phyloP scores from a whole-genome alignment of 2,113 vertebrate genomes.

The Embiotoca jacksoni region DNA sequence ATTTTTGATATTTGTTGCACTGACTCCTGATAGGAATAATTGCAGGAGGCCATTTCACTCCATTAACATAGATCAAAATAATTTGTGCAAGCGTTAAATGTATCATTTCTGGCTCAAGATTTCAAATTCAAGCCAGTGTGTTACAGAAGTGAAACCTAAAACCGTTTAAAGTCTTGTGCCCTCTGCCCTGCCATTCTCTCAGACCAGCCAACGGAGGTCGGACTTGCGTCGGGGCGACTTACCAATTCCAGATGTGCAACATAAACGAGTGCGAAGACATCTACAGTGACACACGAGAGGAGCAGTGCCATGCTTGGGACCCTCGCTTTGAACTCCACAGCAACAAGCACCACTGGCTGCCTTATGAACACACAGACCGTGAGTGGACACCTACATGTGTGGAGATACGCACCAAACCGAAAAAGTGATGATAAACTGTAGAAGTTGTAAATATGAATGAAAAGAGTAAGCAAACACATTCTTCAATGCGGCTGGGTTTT shows the following conservation, averaged over 20 bases:
- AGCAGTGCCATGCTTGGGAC: constrained; percentile 92
- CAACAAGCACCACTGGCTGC: constrained; percentile 94
- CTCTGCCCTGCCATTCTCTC: constrained; percentile 2
- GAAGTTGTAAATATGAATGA: constrained; percentile 20
- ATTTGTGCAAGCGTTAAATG: neutral
- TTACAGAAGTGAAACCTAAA: neutral
- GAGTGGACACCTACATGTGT: constrained; percentile 69
- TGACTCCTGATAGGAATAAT: neutral
- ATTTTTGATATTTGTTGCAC: neutral
- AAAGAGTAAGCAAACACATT: constrained; percentile 35
- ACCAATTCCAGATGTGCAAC: constrained; percentile 96
- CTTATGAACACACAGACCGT: constrained; percentile 94
- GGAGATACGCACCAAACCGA: neutral
- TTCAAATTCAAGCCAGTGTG: neutral
- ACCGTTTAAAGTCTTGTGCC: neutral
- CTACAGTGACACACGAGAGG: constrained; percentile 90
- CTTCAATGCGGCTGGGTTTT: constrained; percentile 37
- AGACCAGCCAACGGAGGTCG: constrained; percentile 95
- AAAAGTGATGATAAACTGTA: constrained; percentile 10
- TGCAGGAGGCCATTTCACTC: neutral
- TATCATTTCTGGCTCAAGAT: neutral
- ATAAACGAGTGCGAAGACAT: constrained; percentile 89
- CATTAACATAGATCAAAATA: neutral
- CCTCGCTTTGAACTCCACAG: constrained; percentile 90
- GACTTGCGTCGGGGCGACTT: constrained; percentile 88